A percentile compares a stretch with the other conserved stretches of the same genome.
Conservation (phyloP, 2,113 vertebrate genomes). For the Mesocricetus auratus region DNA sequence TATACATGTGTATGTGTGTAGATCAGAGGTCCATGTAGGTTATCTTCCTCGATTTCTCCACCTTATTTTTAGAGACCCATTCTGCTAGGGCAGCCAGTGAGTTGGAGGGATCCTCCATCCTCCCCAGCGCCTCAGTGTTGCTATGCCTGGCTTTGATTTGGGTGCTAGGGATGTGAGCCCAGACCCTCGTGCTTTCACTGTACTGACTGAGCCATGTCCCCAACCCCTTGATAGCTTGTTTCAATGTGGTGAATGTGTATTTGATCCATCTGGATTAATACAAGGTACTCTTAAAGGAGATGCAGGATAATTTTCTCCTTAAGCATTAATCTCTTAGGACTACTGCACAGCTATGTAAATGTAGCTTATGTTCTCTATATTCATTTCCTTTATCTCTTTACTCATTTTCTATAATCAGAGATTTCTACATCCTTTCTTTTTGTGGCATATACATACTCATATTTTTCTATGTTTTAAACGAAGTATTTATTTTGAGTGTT, state of each 20-base stretch:
- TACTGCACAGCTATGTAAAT: not conserved
- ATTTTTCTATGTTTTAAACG: not conserved
- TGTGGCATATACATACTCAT: not conserved
- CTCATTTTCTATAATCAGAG: not conserved
- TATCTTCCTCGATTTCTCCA: not conserved
- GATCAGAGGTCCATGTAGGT: not conserved
- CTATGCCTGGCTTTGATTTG: not conserved
- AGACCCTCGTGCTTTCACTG: not conserved
- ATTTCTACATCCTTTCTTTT: not conserved
- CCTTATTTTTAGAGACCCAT: not conserved
- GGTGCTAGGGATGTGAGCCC: not conserved
- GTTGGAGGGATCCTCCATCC: not conserved
- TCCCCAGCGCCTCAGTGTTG: not conserved
- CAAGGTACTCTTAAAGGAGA: constrained; percentile 31
- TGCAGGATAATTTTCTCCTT: not conserved
- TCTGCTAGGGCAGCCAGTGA: not conserved
- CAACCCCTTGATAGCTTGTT: not conserved
- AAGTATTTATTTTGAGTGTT: not conserved
- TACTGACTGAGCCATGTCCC: not conserved
- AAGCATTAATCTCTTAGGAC: not conserved
- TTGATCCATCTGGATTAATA: not conserved
- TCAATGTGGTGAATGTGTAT: constrained; percentile 22
- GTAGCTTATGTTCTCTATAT: not conserved
- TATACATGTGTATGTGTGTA: not conserved
- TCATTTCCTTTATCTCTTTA: not conserved